Evolutionary conservation across 2,888 invertebrate genomes (phyloP).

Genomic region (Oligia latruncula): DNA sequence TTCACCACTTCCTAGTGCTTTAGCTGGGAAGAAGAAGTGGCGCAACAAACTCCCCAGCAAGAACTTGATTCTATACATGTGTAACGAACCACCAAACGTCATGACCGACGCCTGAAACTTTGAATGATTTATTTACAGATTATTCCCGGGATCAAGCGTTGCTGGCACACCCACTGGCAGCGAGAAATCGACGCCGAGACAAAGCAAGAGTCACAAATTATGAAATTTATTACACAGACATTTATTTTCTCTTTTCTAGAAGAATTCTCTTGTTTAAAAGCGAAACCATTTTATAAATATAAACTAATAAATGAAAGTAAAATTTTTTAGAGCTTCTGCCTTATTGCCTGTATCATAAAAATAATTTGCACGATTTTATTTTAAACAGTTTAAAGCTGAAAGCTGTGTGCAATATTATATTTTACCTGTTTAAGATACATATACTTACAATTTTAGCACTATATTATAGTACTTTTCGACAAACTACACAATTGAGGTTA

Average conservation of each 20-base stretch:
- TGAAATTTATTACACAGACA: constrained; percentile 49
- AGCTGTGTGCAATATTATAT: no score
- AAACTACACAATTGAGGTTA: no score
- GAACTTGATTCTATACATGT: background rate
- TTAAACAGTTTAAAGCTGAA: no score
- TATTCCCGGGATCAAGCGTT: constrained; percentile 76
- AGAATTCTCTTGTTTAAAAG: no score
- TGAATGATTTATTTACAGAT: constrained; percentile 65
- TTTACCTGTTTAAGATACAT: no score
- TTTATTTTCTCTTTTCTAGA: background rate
- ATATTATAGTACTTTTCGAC: no score
- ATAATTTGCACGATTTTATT: no score
- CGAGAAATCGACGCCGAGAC: constrained; percentile 76
- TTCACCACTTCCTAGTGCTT: background rate
- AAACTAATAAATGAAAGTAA: no score
- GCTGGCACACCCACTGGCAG: constrained; percentile 77
- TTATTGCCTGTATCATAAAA: no score
- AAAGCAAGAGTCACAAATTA: constrained; percentile 65
- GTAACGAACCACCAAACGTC: background rate
- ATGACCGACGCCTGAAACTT: background rate
- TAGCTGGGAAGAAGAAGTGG: background rate
- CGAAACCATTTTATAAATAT: no score
- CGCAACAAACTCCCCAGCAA: background rate
- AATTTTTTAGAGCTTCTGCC: no score
- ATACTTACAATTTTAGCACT: no score